Base-by-base conservation (phyloP, 2,797 vertebrate genomes). In the Anolis apletophallus region DNA sequence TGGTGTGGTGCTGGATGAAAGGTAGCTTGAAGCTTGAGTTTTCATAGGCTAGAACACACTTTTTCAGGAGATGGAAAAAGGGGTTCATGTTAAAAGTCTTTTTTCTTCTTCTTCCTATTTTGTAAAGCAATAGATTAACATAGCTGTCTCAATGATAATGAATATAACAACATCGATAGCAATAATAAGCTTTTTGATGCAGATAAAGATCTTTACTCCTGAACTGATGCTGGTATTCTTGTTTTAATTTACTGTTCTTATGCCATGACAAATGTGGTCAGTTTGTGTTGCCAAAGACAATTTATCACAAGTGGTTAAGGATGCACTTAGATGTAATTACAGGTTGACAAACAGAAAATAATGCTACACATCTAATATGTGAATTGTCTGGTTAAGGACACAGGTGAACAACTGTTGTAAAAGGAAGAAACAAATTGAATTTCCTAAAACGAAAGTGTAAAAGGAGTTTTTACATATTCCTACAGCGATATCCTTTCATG, bases 401-500 rank as follows among this genome's bases (percentile, higher is more conserved):
- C 7, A 71, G 34, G 52, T 23, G 21, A 82, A 36, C 50, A 34
- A 16, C 46, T 81, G 46, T 68, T 68, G 79, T 52, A 81, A 81
- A 68, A 29, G 26, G 10, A 40, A 64, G 29, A 3, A 68, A 69
- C 29, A 69, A 8, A 69, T 23, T 69, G 46, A 71, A 54, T 81
- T 50, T 26, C 59, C 16, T 1, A 80, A 67, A 59, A 19, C 54
- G 50, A 69, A 36, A 19, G 13, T 13, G 46, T 52, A n/a, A 52
- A 40, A 78, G 5, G 12, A 3, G 68, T 32, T 16, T 52, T 68
- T 68, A 68, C 64, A n/a, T 7, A n/a, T 67, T 80, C 36, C 9
- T 67, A 34, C 11, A 46, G 71, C 84, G 67, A 83, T 92, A 86
- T 87, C 87, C 86, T 94, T 93, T 92, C 85, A 32, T 71, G 85